Base-by-base conservation (phyloP, 2,888 invertebrate species). In the Asteroscopus sphinx region DNA sequence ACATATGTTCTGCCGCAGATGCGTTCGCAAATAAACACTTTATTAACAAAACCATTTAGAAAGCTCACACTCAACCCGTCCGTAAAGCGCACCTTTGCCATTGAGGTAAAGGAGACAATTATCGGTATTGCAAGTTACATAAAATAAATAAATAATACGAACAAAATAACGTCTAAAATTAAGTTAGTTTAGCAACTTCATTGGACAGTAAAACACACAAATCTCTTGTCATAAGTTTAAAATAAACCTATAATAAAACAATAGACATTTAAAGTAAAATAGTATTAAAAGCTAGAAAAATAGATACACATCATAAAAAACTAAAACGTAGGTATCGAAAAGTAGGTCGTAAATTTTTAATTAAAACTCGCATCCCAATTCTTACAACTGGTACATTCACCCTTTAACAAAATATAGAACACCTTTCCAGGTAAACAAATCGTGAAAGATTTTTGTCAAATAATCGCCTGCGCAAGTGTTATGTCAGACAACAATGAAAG, bases 381-480 rank as follows among this genome's bases (percentile, higher is more conserved):
- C 17, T 0, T 13, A 1, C 0, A 44, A 64, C 62, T 21, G 49
- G 64, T 44, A 36, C 65, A 21, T 63, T 81, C 74, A 85, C 86
- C 89, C 76, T 79, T 66, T 42, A 42, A 30, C 46, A 61, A 68
- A 80, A 82, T 82, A 65, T 78, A 71, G 77, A 82, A 73, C 86
- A 90, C 85, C 87, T 89, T 90, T 69, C 62, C 82, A 85, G 81
- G 85, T 86, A 86, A 85, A 82, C 76, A 86, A 86, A 85, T 79
- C 77, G 67, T 74, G 81, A 86, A 85, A 87, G 81, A 82, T 86
- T 84, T 85, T 90, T 83, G 89, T 83, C 89, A 88, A 91, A 91
- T 88, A 89, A 87, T 88, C 88, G 83, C 75, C 82, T 84, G 77
- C 87, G 89, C 91, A 91, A 91, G 90, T 89, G 87, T 84, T 80